Conservation (phyloP, 2,797 vertebrate genomes). For the Thunnus albacares region DNA sequence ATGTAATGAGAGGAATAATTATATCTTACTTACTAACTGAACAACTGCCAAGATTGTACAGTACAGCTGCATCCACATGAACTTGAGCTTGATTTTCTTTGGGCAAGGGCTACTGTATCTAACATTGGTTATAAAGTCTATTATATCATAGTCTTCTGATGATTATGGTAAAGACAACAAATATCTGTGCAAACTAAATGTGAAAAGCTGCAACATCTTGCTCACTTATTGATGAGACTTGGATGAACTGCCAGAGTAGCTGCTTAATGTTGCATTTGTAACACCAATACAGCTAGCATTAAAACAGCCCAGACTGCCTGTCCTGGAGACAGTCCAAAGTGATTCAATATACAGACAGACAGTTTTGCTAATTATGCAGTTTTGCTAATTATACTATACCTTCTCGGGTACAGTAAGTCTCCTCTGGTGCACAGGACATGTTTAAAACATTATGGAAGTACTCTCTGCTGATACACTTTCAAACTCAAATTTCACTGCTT, state of each 20-base stretch:
- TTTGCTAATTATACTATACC: conserved; percentile 24
- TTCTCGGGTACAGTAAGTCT: neutral
- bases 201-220: conserved; percentile 14
- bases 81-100: conserved; percentile 9
- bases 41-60: conserved; percentile 31
- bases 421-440: conserved; percentile 24
- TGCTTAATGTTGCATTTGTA: conserved; percentile 44
- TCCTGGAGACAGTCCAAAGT: conserved; percentile 29
- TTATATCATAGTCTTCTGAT: neutral
- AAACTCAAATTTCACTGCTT: conserved; percentile 21
- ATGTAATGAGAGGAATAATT: too few relatives aligned
- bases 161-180: neutral
- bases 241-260: conserved; percentile 7
- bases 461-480: conserved; percentile 26
- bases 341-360: conserved; percentile 36
- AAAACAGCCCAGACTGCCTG: conserved; percentile 18
- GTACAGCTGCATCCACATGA: conserved; percentile 39
- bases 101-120: conserved; percentile 13
- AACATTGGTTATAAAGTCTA: neutral
- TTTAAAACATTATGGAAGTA: conserved; percentile 49
- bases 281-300: conserved; percentile 24
- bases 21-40: conserved; percentile 15
- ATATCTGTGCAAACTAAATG: conserved; percentile 5
- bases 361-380: conserved; percentile 38
- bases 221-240: conserved; percentile 34